Percentiles rank a stretch among this genome's conserved stretches.
phyloP scores from a whole-genome alignment of 2,888 invertebrate genomes.

The Nowickia ferox region DNA sequence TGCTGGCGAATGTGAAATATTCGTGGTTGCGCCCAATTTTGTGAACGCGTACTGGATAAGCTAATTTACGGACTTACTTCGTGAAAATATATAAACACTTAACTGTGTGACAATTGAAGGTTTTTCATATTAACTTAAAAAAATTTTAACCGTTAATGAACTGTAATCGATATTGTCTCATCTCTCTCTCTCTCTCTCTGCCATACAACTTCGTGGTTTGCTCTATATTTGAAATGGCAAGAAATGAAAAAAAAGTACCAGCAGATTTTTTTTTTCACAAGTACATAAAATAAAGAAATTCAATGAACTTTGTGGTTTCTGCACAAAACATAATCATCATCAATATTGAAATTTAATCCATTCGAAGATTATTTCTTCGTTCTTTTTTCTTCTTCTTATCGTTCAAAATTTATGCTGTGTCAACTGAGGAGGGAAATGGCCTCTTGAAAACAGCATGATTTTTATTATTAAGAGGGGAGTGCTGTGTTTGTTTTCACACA shows the following conservation, averaged over 20 bases:
- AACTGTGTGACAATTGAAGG: conserved; percentile 6
- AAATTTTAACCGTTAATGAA: conserved; percentile 25
- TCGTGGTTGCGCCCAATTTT: too few relatives aligned
- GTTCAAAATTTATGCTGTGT: conserved; percentile 26
- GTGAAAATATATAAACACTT: not conserved
- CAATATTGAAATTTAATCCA: conserved; percentile 51
- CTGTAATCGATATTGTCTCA: conserved; percentile 35
- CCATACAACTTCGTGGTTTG: conserved; percentile 18
- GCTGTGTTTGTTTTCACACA: conserved; percentile 11
- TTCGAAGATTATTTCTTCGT: not conserved
- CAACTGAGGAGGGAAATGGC: conserved; percentile 29
- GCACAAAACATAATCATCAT: conserved; percentile 14
- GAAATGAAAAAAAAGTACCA: not conserved
- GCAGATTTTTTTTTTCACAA: not conserved
- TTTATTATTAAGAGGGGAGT: conserved; percentile 20
- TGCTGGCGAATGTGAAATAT: too few relatives aligned
- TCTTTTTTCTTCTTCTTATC: conserved; percentile 6
- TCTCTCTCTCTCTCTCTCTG: not conserved
- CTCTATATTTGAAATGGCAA: conserved; percentile 22
- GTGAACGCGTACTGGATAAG: too few relatives aligned
- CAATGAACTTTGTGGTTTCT: conserved; percentile 54
- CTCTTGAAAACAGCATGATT: conserved; percentile 35
- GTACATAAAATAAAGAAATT: not conserved
- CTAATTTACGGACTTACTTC: too few relatives aligned
- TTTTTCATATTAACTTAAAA: conserved; percentile 7